phyloP scores from a whole-genome alignment of 2,113 vertebrate genomes.

The Campylomormyrus tamandua region DNA sequence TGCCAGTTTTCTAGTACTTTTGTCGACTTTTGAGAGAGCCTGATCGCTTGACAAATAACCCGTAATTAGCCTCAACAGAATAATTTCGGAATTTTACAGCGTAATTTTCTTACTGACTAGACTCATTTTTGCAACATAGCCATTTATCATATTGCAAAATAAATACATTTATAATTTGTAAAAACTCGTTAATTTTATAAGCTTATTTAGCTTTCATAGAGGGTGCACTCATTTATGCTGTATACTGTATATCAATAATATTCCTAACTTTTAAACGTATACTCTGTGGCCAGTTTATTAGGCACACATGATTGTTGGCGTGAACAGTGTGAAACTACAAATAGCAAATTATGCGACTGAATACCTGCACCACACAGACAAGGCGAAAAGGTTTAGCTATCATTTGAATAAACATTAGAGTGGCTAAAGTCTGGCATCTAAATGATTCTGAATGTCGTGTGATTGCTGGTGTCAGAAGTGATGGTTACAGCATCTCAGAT shows the following conservation, averaged over 20 bases:
- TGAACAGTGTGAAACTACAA: not conserved
- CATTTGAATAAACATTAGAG: not conserved
- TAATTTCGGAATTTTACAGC: not conserved
- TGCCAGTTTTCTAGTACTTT: not conserved
- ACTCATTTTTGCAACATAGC: not conserved
- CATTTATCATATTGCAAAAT: not conserved
- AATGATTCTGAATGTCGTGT: not conserved
- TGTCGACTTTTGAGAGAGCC: not conserved
- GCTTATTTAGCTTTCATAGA: not conserved
- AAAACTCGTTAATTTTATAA: not conserved
- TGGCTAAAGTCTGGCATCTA: not conserved
- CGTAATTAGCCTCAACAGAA: not conserved
- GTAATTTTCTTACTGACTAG: not conserved
- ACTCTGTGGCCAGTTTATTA: not conserved
- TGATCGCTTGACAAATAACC: not conserved
- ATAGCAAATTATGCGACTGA: not conserved
- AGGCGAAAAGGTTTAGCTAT: not conserved
- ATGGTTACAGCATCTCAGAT: not conserved
- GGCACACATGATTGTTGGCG: not conserved
- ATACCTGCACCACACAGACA: not conserved
- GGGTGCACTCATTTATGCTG: not conserved
- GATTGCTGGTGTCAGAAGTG: not conserved
- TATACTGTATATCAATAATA: not conserved
- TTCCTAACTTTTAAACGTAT: not conserved
- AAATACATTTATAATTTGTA: not conserved